A percentile compares a stretch with the other conserved stretches of the same genome.
Conservation (phyloP, 2,797 vertebrate genomes). For the Halcyon smyrnensis region DNA sequence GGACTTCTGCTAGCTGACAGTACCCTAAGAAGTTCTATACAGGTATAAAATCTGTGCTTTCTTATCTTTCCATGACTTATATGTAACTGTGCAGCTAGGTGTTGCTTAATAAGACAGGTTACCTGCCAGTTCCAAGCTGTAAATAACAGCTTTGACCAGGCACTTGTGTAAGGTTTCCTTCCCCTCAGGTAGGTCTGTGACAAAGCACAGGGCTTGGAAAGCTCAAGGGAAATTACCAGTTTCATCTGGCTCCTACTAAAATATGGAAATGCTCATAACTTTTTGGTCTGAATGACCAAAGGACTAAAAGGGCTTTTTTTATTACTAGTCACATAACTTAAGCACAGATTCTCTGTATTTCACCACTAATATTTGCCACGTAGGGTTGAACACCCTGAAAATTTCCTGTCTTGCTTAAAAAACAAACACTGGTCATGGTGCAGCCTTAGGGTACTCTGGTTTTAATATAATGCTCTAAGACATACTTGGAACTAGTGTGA, state of each 20-base stretch:
- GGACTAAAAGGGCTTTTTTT: neutral
- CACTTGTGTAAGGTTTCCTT: neutral
- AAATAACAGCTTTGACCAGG: neutral
- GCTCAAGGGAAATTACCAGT: too few relatives aligned
- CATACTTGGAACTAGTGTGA: neutral
- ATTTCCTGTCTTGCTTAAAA: neutral
- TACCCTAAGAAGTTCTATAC: neutral
- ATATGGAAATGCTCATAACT: neutral
- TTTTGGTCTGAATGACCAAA: neutral
- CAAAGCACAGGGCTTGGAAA: neutral
- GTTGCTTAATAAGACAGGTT: neutral
- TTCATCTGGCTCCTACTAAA: neutral
- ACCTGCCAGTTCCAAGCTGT: neutral
- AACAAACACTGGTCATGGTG: neutral
- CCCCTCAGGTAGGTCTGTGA: neutral
- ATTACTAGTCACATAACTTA: neutral
- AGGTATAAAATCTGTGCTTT: neutral
- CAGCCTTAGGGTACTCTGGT: neutral
- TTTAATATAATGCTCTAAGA: neutral
- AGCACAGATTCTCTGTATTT: neutral
- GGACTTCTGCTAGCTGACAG: neutral
- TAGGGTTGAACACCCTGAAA: neutral
- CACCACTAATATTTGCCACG: neutral
- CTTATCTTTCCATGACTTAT: neutral
- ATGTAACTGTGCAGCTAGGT: neutral